Base-by-base conservation (phyloP, 2,888 invertebrate species). In the Smittia sp. region DNA sequence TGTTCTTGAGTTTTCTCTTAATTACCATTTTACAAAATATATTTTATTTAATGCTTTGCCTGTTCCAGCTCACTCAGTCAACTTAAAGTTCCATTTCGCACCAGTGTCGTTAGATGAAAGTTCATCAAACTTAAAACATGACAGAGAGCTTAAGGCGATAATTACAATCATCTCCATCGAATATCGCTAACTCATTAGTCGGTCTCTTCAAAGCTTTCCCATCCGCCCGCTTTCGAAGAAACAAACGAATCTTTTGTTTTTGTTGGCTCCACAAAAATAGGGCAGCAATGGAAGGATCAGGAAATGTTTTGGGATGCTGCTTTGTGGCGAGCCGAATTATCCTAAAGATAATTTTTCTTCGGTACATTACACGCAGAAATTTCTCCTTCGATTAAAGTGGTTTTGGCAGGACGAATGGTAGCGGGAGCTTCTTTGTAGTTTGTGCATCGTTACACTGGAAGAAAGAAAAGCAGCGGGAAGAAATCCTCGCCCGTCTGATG, bases 281-380 rank as follows among this genome's bases (percentile, higher is more conserved):
- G 46, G 46, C 13, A 15, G n/a, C 13, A 46, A n/a, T 4, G 22
- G 11, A 58, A 22, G 58, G 58, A 58, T 58, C 18, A 58, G 58
- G 58, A 58, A 58, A 58, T 58, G 58, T 22, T 58, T 22, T 58
- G 4, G 58, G 58, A 15, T 38, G 11, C 2, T 62, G 25, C 15
- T 32, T 65, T 22, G 65, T 7, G 22, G 67, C 18, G 66, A 18
- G 22, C 7, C 25, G 52, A 69, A 69, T 69, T 46, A 52, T 46
- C 25, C 52, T 25, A 52, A 65, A 68, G 46, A 68, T 69, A 69
- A 25, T 69, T 52, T 69, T 68, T 52, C 22, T 69, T 22, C 39
- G 68, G n/a, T 69, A 69, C 52, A 52, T 69, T 69, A 69, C 68
- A 69, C 52, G 25, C 68, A 27, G 52, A 69, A 69, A 67, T 41